Evolutionary conservation across 2,797 vertebrate species (phyloP), one percentile per base, ranked within the genome.

Genomic region (Sphenopsis melanotis): DNA sequence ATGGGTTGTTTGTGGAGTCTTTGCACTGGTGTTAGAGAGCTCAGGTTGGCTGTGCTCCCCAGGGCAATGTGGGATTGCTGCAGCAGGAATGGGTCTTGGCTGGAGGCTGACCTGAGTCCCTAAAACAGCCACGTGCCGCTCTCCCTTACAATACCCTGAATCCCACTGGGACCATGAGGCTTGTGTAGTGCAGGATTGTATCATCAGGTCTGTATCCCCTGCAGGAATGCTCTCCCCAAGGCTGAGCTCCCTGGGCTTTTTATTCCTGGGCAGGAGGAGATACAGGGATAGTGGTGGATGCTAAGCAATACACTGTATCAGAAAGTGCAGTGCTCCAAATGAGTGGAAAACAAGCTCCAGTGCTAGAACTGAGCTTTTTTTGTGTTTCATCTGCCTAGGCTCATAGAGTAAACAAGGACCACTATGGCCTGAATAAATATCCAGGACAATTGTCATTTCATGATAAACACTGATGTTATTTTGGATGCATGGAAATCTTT

Each of bases 161-260:
- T 47, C 36, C 23, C 6, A 1, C 8, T 55, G 42, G 23, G 5
- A 19, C 11, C 15, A 3, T 0, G 0, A 30, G 78, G 6, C 20
- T 49, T 57, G 12, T 4, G 2, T 15, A 16, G 39, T 2, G 4
- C 42, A 47, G 49, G 16, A 29, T 41, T 57, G 10, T 44, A 53
- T 57, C 39, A 36, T 41, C 32, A 61, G 26, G 10, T 74, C 47
- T 70, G 12, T 78, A 44, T 78, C 15, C 42, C 47, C 15, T n/a
- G 34, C 41, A 81, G 55, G 11, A 81, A 39, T 2, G 2, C 32
- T 22, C 52, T 60, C 22, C 7, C 14, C 27, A 26, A 10, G 10
- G 19, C 37, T 36, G 15, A 11, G 7, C 36, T 77, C 15, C 36
- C 1, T 42, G 3, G 17, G 16, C 6, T 9, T 64, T 49, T 60